These are phyloP conservation scores for Zaprionus inermis DNA, from an alignment of 1,140 invertebrate genomes.

Conservation along the genomic window DNA sequence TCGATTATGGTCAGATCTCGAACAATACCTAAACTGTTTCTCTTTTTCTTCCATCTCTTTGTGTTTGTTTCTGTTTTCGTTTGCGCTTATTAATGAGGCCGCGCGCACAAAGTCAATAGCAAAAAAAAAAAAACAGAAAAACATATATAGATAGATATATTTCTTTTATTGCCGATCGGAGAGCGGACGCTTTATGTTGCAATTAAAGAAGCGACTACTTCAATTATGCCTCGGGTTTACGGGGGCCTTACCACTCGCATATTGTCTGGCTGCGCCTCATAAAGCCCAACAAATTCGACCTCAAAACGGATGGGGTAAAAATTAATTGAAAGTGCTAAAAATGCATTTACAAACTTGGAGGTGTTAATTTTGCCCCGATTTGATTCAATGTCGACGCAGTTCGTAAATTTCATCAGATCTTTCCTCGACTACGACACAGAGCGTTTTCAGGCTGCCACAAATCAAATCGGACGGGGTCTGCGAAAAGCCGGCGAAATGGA, in stretches of 20 bases:
- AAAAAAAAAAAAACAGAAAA: background rate
- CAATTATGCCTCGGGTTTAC: conserved; percentile 26
- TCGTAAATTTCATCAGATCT: conserved; percentile 39
- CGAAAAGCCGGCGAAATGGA: conserved; percentile 33
- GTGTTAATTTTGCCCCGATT: conserved; percentile 71
- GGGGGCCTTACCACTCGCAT: background rate
- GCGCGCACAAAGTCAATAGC: conserved; percentile 45
- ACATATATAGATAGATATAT: conserved; percentile 14
- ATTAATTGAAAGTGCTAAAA: conserved; percentile 62
- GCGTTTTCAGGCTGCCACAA: conserved; percentile 57
- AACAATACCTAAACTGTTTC: conserved; percentile 64
- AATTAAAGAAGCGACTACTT: conserved; percentile 36
- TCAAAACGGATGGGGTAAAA: conserved; percentile 41
- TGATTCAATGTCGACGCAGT: conserved; percentile 59
- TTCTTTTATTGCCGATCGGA: conserved; percentile 25
- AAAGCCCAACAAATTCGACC: conserved; percentile 67
- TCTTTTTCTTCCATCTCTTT: background rate
- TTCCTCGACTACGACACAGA: conserved; percentile 26
- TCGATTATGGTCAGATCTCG: conserved; percentile 59
- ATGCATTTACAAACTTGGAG: conserved; percentile 62
- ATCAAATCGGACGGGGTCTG: conserved; percentile 30
- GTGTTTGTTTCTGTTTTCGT: conserved; percentile 28
- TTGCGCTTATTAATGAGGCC: conserved; percentile 56
- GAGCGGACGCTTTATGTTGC: conserved; percentile 21
- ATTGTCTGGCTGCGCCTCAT: conserved; percentile 49